Conservation (phyloP, 2,113 vertebrate species). For the Eulemur macaco region DNA sequence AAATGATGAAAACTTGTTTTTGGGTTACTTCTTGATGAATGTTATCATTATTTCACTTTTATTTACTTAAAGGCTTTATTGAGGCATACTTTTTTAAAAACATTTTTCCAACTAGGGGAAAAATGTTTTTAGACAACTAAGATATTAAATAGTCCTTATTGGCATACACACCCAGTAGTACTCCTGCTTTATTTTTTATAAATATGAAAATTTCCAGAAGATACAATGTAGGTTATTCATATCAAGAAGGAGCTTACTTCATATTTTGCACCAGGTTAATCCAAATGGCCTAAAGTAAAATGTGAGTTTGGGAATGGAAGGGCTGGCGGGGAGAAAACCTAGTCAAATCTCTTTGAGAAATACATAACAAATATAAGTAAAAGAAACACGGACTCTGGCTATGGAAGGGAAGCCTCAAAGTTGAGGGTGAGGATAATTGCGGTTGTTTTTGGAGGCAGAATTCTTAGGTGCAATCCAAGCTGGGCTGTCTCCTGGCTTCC, state of each 20-base stretch:
- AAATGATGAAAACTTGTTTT: constrained; percentile 64
- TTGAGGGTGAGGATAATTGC: background rate
- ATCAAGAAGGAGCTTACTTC: background rate
- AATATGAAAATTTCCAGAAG: background rate
- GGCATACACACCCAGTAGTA: background rate
- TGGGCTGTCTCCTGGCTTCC: background rate
- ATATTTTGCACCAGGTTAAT: background rate
- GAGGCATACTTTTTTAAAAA: constrained; percentile 19
- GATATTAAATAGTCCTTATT: background rate
- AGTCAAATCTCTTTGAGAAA: background rate
- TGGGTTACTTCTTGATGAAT: constrained; percentile 1
- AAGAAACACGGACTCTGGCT: background rate
- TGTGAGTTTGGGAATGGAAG: background rate
- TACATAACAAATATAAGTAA: background rate
- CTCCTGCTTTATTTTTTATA: background rate
- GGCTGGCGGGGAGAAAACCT: rapidly evolving
- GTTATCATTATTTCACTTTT: constrained; percentile 55
- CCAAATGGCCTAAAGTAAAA: background rate
- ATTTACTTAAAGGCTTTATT: constrained; percentile 46
- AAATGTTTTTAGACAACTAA: background rate
- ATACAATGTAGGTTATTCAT: background rate
- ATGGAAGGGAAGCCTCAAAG: background rate
- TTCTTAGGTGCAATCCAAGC: background rate
- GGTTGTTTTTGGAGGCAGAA: background rate
- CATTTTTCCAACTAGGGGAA: background rate